Conservation (phyloP, 2,797 vertebrate genomes). For the Pelodytes ibericus region DNA sequence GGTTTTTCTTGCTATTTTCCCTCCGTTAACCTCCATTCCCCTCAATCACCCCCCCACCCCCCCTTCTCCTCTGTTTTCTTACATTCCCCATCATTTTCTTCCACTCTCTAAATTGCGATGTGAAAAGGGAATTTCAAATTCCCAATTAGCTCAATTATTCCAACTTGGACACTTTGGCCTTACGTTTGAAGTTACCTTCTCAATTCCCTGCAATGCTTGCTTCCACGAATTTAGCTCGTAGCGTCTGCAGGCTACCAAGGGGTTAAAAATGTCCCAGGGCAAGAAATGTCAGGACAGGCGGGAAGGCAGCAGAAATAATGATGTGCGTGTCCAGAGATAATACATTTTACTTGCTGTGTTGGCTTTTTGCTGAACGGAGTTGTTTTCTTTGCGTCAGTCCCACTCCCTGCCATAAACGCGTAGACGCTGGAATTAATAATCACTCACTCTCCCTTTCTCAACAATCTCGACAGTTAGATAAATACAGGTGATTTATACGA, state of each 20-base stretch:
- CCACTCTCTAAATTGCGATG: too few relatives aligned
- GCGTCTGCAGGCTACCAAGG: not conserved
- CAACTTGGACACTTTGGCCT: too few relatives aligned
- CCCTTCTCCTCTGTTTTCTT: too few relatives aligned
- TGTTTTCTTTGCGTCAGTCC: not conserved
- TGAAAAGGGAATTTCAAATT: too few relatives aligned
- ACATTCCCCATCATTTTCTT: too few relatives aligned
- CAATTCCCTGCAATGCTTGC: too few relatives aligned
- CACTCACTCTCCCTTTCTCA: not conserved
- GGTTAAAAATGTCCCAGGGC: not conserved
- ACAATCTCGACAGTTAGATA: conserved; percentile 8
- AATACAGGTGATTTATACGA: conserved; percentile 3
- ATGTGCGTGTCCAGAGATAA: not conserved
- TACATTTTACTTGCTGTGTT: not conserved
- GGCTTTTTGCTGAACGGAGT: not conserved
- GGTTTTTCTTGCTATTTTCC: too few relatives aligned
- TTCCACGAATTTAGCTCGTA: too few relatives aligned
- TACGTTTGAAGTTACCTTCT: too few relatives aligned
- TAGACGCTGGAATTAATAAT: not conserved
- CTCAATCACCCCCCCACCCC: too few relatives aligned
- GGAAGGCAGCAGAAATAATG: not conserved
- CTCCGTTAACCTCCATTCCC: too few relatives aligned
- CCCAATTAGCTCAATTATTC: too few relatives aligned
- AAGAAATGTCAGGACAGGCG: not conserved
- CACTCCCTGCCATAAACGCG: not conserved